Conservation (phyloP, 2,888 invertebrate species). For the Drosophila kambysellisi region DNA sequence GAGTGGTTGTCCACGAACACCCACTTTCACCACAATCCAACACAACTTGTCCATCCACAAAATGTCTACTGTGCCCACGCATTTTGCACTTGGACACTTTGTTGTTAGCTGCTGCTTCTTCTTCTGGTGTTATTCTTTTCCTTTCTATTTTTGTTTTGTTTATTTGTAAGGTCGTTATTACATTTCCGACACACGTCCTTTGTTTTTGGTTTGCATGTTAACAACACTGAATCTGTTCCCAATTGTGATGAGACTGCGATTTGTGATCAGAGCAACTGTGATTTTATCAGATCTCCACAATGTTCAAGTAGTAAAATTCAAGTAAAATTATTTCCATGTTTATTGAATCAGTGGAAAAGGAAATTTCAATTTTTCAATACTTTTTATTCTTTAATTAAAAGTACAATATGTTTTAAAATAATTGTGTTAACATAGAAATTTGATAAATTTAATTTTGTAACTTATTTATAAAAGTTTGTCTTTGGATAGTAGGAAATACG, state of each 20-base stretch:
- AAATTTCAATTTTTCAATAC: too few species aligned
- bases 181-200: conserved; percentile 68
- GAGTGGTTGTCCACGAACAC: conserved; percentile 27
- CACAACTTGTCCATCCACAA: conserved; percentile 7
- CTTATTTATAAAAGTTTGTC: background rate
- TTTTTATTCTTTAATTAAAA: background rate
- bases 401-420: background rate
- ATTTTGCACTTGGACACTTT: conserved; percentile 46
- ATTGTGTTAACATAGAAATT: background rate
- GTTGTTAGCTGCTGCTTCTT: conserved; percentile 29
- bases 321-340: background rate
- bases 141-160: conserved; percentile 18
- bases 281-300: background rate
- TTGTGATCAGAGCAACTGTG: conserved; percentile 22
- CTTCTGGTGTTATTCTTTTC: conserved; percentile 19
- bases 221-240: conserved; percentile 20
- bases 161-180: conserved; percentile 78
- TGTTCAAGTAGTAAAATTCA: background rate
- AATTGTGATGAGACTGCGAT: conserved; percentile 43
- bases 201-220: conserved; percentile 49
- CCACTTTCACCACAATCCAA: conserved; percentile 17
- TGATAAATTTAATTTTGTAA: background rate
- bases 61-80: conserved; percentile 51
- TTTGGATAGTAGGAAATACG: background rate
- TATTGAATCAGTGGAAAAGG: background rate